A percentile compares a stretch with the other conserved stretches of the same genome.
phyloP scores from a whole-genome alignment of 2,797 vertebrate genomes.

The Somateria mollissima region DNA sequence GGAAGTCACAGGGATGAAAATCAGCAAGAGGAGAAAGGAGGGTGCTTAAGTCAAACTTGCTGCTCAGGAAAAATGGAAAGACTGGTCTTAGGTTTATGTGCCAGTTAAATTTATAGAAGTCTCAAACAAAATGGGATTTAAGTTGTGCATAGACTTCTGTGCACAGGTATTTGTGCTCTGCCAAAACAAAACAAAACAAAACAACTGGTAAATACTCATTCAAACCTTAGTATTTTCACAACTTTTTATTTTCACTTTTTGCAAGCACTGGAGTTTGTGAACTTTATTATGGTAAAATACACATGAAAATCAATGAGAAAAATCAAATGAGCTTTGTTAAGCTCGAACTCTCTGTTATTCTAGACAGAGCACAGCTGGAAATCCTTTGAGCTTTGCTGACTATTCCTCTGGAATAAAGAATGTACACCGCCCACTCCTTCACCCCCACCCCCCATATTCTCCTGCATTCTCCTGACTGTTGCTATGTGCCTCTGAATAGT shows the following conservation, averaged over 20 bases:
- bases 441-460: too few relatives aligned
- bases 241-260: slow-evolving; percentile 21
- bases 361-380: slow-evolving; percentile 42
- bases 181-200: neutral
- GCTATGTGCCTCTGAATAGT: slow-evolving; percentile 4
- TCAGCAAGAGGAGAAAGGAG: neutral
- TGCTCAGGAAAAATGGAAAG: neutral
- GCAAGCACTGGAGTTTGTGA: neutral
- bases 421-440: too few relatives aligned
- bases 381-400: slow-evolving; percentile 44
- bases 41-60: neutral
- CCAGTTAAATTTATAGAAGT: neutral
- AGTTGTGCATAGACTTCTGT: neutral
- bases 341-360: slow-evolving; percentile 17
- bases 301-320: slow-evolving; percentile 47
- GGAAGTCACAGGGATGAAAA: neutral
- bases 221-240: neutral
- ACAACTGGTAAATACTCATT: neutral
- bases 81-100: neutral
- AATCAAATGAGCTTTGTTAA: slow-evolving; percentile 48
- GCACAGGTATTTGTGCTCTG: neutral
- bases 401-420: slow-evolving; percentile 42
- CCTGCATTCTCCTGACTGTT: neutral
- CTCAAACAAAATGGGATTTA: neutral
- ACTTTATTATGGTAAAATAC: slow-evolving; percentile 40